Evolutionary conservation across 2,888 invertebrate species (phyloP).

Genomic region (Disparrhopalites patrizii): DNA sequence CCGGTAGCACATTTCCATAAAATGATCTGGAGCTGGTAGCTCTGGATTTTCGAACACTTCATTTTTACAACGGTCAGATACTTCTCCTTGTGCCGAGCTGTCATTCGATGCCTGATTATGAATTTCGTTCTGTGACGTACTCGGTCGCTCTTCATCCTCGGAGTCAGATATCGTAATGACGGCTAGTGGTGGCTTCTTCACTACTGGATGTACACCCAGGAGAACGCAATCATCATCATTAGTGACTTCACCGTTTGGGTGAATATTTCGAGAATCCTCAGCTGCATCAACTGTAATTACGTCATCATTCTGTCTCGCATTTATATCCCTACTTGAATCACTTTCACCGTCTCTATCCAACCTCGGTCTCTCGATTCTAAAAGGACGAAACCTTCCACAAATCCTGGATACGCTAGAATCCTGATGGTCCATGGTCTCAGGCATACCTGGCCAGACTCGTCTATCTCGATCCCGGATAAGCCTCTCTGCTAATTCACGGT

Average conservation of each 20-base stretch:
- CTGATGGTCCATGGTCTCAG: too few species aligned
- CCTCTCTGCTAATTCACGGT: not conserved
- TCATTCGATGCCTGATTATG: too few species aligned
- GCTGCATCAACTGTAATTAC: not conserved
- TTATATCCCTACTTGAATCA: too few species aligned
- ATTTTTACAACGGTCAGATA: slow-evolving; percentile 10
- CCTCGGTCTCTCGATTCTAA: not conserved
- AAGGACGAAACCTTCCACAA: not conserved
- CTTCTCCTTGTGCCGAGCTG: not conserved
- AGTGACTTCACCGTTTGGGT: not conserved
- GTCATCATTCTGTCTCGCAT: too few species aligned
- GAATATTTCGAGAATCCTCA: not conserved
- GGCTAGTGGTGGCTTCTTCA: slow-evolving; percentile 46
- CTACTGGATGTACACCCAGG: slow-evolving; percentile 42
- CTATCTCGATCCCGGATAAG: too few species aligned
- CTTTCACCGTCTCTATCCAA: too few species aligned
- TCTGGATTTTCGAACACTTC: slow-evolving; percentile 16
- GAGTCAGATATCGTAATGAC: slow-evolving; percentile 45
- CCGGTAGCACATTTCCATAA: slow-evolving; percentile 4
- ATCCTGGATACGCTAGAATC: too few species aligned
- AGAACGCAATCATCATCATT: slow-evolving; percentile 41
- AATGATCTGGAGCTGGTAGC: slow-evolving; percentile 6
- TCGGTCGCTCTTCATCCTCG: slow-evolving; percentile 33
- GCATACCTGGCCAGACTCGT: too few species aligned
- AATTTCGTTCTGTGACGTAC: too few species aligned